Evolutionary conservation across 2,113 vertebrate species (phyloP), one percentile per base, ranked within the genome.

Genomic region (Dicrurus megarhynchus): DNA sequence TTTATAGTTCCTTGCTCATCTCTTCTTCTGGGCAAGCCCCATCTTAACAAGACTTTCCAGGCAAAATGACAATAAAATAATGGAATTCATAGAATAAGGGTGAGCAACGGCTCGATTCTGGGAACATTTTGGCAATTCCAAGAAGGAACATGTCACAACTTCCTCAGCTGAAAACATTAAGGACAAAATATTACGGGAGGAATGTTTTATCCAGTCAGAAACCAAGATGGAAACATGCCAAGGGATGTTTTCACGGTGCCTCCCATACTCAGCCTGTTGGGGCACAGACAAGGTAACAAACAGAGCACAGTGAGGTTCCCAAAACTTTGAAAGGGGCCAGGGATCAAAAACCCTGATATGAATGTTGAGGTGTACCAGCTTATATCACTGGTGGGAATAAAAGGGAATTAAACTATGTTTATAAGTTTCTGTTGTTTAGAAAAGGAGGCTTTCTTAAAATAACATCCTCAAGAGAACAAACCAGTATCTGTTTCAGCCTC

Each of bases 121-220:
- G 85, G 82, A 96, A 93, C 10, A 5, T 16, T 79, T 82, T 1
- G 46, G 59, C 63, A 80, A n/a, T 94, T 94, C 26, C 46, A n/a
- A 61, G 61, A 61, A 87, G 33, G 56, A 84, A 84, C 14, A 14
- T 9, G 30, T 89, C 49, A 82, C 53, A 91, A 17, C 46, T 64
- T 79, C 33, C n/a, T 27, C 67, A 39, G 55, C 74, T 67, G 37
- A 80, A 61, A 85, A 65, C 37, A 65, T 20, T 55, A 76, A 49
- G n/a, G 70, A 61, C 28, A 73, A 74, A 94, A 82, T 76, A 91
- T 76, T 57, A 33, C 13, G 53, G n/a, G 46, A 89, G 23, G 39
- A 94, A 68, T 61, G 18, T 70, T 60, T 84, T 57, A 42, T 35
- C 33, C 75, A 33, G 53, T 57, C 82, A 79, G 71, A 97, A 86